Percentiles rank a stretch among this genome's conserved stretches.
phyloP scores from a whole-genome alignment of 2,797 vertebrate genomes.

The Tokudaia muenninki region DNA sequence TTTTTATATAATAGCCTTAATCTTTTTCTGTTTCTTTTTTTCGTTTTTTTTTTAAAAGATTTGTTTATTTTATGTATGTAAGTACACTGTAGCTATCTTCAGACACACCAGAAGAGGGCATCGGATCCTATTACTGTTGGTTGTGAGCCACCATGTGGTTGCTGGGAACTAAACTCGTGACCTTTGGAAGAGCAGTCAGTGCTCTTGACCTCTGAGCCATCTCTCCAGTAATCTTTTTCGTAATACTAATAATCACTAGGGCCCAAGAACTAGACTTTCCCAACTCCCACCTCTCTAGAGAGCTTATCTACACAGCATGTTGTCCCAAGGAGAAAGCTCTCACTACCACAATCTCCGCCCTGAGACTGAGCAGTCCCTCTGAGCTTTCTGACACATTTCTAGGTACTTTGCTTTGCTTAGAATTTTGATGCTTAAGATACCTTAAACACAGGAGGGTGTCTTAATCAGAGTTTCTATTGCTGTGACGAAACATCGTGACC shows the following conservation, averaged over 20 bases:
- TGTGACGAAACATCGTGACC: neutral
- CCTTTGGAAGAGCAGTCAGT: too few species aligned
- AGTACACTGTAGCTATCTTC: too few species aligned
- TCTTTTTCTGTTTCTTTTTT: neutral
- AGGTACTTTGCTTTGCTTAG: neutral
- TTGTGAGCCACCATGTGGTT: too few species aligned
- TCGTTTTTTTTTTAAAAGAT: too few species aligned
- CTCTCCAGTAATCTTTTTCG: neutral
- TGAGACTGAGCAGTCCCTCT: neutral
- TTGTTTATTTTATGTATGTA: too few species aligned
- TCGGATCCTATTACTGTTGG: too few species aligned
- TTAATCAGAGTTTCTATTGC: neutral
- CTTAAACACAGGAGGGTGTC: neutral
- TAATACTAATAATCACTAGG: neutral
- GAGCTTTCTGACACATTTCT: neutral
- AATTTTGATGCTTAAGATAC: slow-evolving; percentile 41
- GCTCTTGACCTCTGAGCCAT: too few species aligned
- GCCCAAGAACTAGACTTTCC: neutral
- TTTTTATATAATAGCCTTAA: neutral
- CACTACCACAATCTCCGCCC: neutral
- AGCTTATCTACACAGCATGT: fast-evolving
- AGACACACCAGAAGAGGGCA: too few species aligned
- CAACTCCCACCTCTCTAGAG: neutral
- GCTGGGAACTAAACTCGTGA: too few species aligned
- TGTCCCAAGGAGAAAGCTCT: too few species aligned